phyloP scores from a whole-genome alignment of 2,113 vertebrate species.

The Phalacrocorax aristotelis region DNA sequence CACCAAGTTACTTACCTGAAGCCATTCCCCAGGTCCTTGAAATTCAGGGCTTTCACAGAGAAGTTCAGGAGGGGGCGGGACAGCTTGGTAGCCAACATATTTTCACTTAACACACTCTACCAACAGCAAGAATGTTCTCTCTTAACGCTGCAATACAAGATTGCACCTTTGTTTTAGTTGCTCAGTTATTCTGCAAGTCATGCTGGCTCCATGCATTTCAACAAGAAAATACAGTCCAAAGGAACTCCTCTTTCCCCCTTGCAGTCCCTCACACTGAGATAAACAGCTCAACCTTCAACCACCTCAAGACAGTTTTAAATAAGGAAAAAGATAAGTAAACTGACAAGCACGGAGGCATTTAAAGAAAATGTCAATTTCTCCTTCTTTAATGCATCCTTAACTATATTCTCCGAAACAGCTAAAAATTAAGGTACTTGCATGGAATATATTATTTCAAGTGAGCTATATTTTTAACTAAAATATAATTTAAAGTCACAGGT shows the following conservation, averaged over 20 bases:
- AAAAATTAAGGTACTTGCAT: not conserved
- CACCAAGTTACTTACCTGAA: conserved; percentile 49
- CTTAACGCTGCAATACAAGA: conserved; percentile 67
- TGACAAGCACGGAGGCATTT: not conserved
- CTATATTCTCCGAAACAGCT: not conserved
- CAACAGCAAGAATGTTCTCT: not conserved
- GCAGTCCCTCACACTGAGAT: not conserved
- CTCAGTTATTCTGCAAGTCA: conserved; percentile 7
- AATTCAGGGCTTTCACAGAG: conserved; percentile 40
- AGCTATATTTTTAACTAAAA: not conserved
- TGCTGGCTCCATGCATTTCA: not conserved
- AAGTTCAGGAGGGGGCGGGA: conserved; percentile 59
- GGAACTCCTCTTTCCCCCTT: not conserved
- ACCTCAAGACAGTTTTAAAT: not conserved
- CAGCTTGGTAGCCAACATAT: conserved; percentile 66
- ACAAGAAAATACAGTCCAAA: conserved; percentile 30
- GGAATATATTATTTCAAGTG: not conserved
- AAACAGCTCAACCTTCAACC: not conserved
- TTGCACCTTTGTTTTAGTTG: not conserved
- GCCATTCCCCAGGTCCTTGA: conserved; percentile 18
- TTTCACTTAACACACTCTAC: not conserved
- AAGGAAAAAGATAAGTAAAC: not conserved
- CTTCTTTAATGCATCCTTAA: not conserved
- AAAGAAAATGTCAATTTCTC: not conserved
- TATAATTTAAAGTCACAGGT: not conserved